phyloP scores from a whole-genome alignment of 1,140 invertebrate genomes.

The Idris sp. region DNA sequence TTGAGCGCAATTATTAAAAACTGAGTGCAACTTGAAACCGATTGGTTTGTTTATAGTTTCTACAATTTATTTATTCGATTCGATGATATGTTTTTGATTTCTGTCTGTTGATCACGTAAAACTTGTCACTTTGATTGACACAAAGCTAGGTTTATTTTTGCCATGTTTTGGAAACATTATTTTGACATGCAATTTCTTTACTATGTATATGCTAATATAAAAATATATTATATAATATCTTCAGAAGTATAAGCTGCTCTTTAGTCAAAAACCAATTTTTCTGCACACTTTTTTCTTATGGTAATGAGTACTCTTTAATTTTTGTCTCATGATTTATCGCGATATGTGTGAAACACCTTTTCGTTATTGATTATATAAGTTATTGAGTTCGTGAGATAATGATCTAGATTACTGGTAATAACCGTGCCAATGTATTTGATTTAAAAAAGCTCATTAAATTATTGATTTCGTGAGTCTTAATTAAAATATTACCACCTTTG shows the following conservation, averaged over 20 bases:
- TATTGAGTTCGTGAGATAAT: slow-evolving; percentile 33
- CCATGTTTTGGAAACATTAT: too few relatives aligned
- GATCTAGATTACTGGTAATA: slow-evolving; percentile 36
- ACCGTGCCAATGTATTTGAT: neutral
- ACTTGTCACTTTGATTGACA: slow-evolving; percentile 23
- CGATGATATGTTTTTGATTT: slow-evolving; percentile 2
- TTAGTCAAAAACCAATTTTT: too few relatives aligned
- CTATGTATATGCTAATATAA: too few relatives aligned
- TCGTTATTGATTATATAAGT: slow-evolving; percentile 31
- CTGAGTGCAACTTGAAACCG: too few relatives aligned
- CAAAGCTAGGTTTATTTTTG: slow-evolving; percentile 16
- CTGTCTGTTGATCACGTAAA: slow-evolving; percentile 1
- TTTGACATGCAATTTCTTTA: too few relatives aligned
- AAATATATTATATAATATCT: too few relatives aligned
- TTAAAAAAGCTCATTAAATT: slow-evolving; percentile 27
- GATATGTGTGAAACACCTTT: slow-evolving; percentile 1
- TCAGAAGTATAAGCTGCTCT: too few relatives aligned
- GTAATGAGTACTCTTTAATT: slow-evolving; percentile 10
- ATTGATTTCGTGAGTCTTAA: slow-evolving; percentile 27
- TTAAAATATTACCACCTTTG: slow-evolving; percentile 13
- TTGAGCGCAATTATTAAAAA: too few relatives aligned
- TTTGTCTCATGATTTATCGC: slow-evolving; percentile 28
- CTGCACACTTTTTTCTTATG: neutral
- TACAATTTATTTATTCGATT: slow-evolving; percentile 10
- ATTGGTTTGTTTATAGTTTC: too few relatives aligned